Percentiles rank a stretch among this genome's conserved stretches.
Evolutionary conservation across 2,113 vertebrate genomes (phyloP).

Genomic region (Pteronura brasiliensis): DNA sequence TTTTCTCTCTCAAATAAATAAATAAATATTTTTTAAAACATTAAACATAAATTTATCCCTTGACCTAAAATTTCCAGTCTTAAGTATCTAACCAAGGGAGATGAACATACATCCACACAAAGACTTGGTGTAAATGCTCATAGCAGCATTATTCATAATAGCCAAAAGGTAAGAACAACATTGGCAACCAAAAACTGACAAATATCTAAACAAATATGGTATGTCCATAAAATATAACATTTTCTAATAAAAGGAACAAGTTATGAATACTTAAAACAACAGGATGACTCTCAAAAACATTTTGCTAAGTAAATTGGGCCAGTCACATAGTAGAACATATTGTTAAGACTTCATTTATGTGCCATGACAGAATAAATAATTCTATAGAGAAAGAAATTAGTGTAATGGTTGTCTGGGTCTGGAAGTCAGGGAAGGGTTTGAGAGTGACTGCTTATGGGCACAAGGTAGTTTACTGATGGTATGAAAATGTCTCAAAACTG

Average conservation of each 20-base stretch:
- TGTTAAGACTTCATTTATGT: neutral
- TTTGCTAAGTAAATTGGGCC: neutral
- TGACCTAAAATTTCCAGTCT: neutral
- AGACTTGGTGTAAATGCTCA: neutral
- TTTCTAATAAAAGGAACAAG: neutral
- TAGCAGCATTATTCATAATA: neutral
- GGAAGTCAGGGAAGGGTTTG: neutral
- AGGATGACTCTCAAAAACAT: neutral
- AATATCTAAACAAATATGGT: neutral
- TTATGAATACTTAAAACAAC: neutral
- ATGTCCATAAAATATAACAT: neutral
- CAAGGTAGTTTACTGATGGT: neutral
- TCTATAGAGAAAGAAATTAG: neutral
- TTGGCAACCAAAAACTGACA: neutral
- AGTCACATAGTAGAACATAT: neutral
- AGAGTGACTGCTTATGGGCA: neutral
- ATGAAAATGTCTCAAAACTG: neutral
- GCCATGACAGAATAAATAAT: neutral
- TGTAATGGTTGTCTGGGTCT: neutral
- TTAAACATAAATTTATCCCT: neutral
- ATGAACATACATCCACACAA: neutral
- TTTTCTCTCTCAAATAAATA: neutral
- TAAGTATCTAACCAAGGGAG: neutral
- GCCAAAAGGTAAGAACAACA: neutral
- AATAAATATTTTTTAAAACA: neutral